These are phyloP conservation scores for Myrmecophaga tridactyla DNA, from an alignment of 2,113 vertebrate species.

Conservation along the genomic window DNA sequence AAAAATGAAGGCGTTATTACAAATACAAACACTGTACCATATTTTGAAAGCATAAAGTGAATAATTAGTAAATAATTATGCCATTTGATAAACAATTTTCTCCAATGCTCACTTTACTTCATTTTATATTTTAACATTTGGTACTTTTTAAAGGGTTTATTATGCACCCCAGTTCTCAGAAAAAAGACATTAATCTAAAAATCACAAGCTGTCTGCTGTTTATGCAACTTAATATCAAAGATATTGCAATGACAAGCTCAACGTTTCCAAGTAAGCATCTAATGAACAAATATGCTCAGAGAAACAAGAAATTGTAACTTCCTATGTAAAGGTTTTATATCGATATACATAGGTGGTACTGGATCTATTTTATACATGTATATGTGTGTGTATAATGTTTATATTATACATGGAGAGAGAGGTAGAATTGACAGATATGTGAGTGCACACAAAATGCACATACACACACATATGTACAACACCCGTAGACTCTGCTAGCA, in stretches of 20 bases:
- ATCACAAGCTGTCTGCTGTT: conserved; percentile 34
- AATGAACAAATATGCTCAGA: background rate
- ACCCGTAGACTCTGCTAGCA: background rate
- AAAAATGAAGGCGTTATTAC: conserved; percentile 78
- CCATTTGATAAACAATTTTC: conserved; percentile 68
- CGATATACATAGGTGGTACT: background rate
- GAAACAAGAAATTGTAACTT: background rate
- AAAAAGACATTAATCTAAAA: conserved; percentile 29
- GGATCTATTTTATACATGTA: background rate
- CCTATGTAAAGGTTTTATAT: background rate
- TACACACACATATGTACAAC: background rate
- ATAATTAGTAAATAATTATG: conserved; percentile 78
- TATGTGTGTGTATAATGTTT: background rate
- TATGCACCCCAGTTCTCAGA: background rate
- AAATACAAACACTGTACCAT: conserved; percentile 62
- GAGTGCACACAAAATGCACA: background rate
- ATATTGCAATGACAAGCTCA: background rate
- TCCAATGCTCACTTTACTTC: conserved; percentile 32
- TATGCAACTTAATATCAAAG: background rate
- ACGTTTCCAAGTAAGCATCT: background rate
- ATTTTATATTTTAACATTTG: conserved; percentile 63
- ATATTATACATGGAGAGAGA: too few species aligned
- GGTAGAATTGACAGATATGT: background rate
- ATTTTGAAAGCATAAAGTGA: conserved; percentile 77
- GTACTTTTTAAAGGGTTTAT: conserved; percentile 42